These are phyloP conservation scores for Cataglyphis rosenhaueri DNA, from an alignment of 2,888 invertebrate species.

Conservation along the genomic window DNA sequence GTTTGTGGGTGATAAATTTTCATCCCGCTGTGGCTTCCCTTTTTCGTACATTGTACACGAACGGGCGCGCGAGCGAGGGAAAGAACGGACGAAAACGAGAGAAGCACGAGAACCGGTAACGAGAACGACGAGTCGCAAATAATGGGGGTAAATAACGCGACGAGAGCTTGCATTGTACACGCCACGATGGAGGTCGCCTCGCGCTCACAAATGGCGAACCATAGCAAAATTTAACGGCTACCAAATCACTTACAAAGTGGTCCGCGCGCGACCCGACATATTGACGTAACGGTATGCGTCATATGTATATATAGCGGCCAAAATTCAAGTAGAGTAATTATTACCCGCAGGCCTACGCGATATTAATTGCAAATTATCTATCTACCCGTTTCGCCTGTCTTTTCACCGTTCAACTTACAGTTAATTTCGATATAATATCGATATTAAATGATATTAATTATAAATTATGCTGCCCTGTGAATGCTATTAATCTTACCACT, in stretches of 20 bases:
- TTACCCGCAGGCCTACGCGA: conserved; percentile 48
- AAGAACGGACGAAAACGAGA: conserved; percentile 51
- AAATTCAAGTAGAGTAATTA: conserved; percentile 50
- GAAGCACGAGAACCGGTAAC: conserved; percentile 48
- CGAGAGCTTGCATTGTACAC: conserved; percentile 25
- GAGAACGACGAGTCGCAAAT: conserved; percentile 56
- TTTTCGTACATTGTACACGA: conserved; percentile 53
- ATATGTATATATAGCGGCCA: background rate
- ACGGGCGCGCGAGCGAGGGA: background rate
- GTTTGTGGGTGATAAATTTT: conserved; percentile 68
- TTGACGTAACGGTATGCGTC: conserved; percentile 12
- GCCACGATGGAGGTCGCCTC: background rate
- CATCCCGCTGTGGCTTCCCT: conserved; percentile 19
- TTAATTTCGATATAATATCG: conserved; percentile 51
- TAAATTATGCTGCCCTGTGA: conserved; percentile 33
- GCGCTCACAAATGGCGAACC: conserved; percentile 45
- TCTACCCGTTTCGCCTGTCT: conserved; percentile 34
- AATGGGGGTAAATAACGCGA: conserved; percentile 61
- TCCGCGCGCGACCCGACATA: conserved; percentile 14
- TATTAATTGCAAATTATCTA: conserved; percentile 56
- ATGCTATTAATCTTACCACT: conserved; percentile 48
- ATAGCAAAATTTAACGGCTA: conserved; percentile 48
- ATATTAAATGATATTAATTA: conserved; percentile 52
- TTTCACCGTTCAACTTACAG: conserved; percentile 47
- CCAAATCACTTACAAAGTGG: conserved; percentile 33